Conservation (phyloP, 2,888 invertebrate genomes). For the Acholoe squamosa region DNA sequence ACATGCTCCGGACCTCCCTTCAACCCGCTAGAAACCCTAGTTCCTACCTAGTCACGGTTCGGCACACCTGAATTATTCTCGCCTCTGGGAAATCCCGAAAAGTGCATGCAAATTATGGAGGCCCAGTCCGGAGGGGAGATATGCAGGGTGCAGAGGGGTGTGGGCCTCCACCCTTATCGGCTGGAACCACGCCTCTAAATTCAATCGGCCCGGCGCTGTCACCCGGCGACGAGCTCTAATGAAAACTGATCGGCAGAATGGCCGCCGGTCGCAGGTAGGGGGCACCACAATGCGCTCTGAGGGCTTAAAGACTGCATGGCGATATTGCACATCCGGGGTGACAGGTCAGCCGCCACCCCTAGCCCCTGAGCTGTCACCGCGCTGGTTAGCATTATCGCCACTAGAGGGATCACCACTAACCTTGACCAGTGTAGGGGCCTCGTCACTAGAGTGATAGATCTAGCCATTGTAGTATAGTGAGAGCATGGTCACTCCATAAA, state of each 20-base stretch:
- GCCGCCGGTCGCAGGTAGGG: slow-evolving; percentile 28
- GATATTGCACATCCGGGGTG: slow-evolving; percentile 23
- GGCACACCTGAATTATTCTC: slow-evolving; percentile 22
- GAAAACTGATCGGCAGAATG: slow-evolving; percentile 55
- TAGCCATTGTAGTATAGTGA: not conserved
- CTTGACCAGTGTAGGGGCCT: not conserved
- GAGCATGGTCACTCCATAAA: not conserved
- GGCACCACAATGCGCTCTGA: slow-evolving; percentile 3
- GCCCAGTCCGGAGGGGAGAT: not conserved
- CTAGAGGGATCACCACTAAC: not conserved
- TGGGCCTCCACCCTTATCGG: slow-evolving; percentile 29
- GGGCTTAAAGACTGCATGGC: not conserved
- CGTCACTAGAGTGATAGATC: not conserved
- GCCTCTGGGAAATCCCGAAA: slow-evolving; percentile 23
- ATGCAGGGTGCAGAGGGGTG: not conserved
- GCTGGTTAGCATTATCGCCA: slow-evolving; percentile 38
- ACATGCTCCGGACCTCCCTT: not conserved
- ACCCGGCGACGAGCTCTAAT: slow-evolving; percentile 20
- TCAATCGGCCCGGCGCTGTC: slow-evolving; percentile 6
- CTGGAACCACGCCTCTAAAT: slow-evolving; percentile 22
- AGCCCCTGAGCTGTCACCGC: not conserved
- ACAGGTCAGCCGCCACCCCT: not conserved
- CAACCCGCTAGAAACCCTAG: not conserved
- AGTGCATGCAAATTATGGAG: slow-evolving; percentile 46
- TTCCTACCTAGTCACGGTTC: slow-evolving; percentile 34